A percentile compares a stretch with the other conserved stretches of the same genome.
Conservation (phyloP, 2,113 vertebrate species). For the Anseranas semipalmata region DNA sequence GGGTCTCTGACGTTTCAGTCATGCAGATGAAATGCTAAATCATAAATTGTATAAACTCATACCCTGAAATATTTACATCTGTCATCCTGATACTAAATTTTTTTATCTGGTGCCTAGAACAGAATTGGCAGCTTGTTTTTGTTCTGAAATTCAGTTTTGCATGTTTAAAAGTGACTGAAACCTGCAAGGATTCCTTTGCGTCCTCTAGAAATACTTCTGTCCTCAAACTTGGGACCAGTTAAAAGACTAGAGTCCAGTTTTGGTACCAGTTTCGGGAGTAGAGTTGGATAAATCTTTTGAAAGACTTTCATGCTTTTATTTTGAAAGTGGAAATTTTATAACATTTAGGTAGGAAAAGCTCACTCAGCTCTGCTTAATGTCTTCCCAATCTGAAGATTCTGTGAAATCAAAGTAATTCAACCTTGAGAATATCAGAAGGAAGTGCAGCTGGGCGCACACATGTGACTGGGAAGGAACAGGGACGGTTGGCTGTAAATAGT, state of each 20-base stretch:
- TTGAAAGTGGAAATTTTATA: neutral
- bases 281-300: neutral
- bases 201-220: neutral
- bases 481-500: neutral
- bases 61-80: neutral
- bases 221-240: neutral
- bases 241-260: neutral
- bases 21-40: neutral
- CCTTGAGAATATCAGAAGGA: neutral
- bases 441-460: fast-evolving
- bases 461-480: neutral
- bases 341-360: neutral
- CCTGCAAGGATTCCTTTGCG: neutral
- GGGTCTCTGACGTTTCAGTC: neutral
- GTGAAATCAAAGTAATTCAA: neutral
- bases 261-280: too few species aligned
- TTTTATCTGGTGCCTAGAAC: neutral
- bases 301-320: neutral
- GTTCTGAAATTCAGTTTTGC: neutral
- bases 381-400: neutral
- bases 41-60: neutral
- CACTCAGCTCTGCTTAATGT: neutral
- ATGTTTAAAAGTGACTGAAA: neutral
- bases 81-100: neutral
- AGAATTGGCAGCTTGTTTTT: neutral